Evolutionary conservation across 2,888 invertebrate genomes (phyloP), one percentile per base, ranked within the genome.

Genomic region (Tetranychus piercei): DNA sequence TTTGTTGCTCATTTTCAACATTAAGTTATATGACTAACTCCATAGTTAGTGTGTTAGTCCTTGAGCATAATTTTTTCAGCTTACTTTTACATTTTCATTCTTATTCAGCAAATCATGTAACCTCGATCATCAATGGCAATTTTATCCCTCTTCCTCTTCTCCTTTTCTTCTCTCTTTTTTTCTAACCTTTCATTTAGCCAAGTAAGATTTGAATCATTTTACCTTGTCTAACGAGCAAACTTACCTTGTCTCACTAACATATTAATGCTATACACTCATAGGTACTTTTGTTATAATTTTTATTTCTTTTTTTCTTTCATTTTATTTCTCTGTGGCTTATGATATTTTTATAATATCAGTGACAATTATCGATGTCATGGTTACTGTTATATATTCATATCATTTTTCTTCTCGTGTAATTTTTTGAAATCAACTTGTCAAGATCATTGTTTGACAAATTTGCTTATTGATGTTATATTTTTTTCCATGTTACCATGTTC

Each of bases 21-120:
- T 34, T 3, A 34, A 34, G 34, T 34, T 55, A 15, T 55, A 55
- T 55, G 55, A 55, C 55, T 55, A 55, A 55, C 55, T 55, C 55
- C 55, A 55, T 55, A 6, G 55, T 55, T 55, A 55, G 11, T 55
- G 45, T 11, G 15, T 34, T 15, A 55, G 55, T 55, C 55, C 55
- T 55, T 55, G 55, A 55, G 55, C 9, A 55, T 55, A 9, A 55
- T 55, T 55, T 55, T 55, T 55, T 15, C 6, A 15, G 6, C 55
- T 55, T 55, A 15, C 15, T 55, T 55, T 55, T 45, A 45, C 45
- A 45, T 45, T 45, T 55, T 55, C 55, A 55, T 55, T 55, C 55
- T 55, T 55, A 55, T 55, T 55, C 55, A 55, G 55, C 55, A 55
- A 55, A 55, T 55, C 55, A 55, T 55, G 55, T 55, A 55, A 55